phyloP scores from a whole-genome alignment of 2,797 vertebrate genomes.

The Sebastiscus albofasciatus region DNA sequence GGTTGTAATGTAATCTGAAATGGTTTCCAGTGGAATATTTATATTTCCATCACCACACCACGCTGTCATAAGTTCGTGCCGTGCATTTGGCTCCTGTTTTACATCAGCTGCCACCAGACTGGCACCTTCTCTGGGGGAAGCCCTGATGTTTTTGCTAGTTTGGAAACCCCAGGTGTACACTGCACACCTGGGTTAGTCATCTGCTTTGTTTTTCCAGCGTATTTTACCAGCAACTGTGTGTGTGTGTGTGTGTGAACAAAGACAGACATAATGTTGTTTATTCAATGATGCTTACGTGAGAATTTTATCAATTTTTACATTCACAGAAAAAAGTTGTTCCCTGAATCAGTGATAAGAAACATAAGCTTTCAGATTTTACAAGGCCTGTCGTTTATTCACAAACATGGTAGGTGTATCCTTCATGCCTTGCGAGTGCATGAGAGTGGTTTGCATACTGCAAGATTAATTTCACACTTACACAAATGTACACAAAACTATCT shows the following conservation, averaged over 20 bases:
- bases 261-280: background rate
- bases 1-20: background rate
- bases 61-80: background rate
- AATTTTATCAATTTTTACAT: constrained; percentile 81
- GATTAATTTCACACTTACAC: constrained; percentile 38
- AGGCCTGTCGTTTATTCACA: constrained; percentile 98
- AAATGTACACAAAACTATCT: no score
- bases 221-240: background rate
- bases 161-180: constrained; percentile 7
- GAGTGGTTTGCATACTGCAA: constrained; percentile 60
- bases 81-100: background rate
- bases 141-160: constrained; percentile 11
- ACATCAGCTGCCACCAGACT: background rate
- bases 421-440: constrained; percentile 2
- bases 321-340: constrained; percentile 97
- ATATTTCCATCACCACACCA: background rate
- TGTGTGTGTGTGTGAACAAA: background rate
- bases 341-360: constrained; percentile 98
- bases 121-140: background rate
- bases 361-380: constrained; percentile 99
- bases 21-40: background rate
- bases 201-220: background rate
- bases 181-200: background rate
- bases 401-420: constrained; percentile 90
- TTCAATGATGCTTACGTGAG: constrained; percentile 1